Evolutionary conservation across 2,113 vertebrate species (phyloP).

Genomic region (Suricata suricatta): DNA sequence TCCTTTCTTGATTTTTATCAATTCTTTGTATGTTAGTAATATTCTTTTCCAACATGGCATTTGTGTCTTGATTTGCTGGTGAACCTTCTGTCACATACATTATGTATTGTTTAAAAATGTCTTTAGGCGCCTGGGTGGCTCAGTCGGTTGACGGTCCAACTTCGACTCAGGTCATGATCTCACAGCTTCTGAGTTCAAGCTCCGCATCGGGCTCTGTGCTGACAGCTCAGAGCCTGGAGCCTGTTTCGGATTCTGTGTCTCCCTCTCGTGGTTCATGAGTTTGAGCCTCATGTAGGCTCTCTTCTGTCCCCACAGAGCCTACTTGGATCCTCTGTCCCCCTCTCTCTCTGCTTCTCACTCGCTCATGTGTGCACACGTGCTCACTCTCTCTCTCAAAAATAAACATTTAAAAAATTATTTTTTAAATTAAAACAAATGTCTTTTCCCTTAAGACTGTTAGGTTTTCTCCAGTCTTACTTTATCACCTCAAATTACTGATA

Average conservation of each 20-base stretch:
- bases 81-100: not conserved
- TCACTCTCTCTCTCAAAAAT: not conserved
- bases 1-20: not conserved
- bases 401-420: not conserved
- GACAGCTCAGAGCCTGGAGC: not conserved
- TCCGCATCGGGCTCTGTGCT: not conserved
- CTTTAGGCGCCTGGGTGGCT: not conserved
- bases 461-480: not conserved
- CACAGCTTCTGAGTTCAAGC: too few relatives aligned
- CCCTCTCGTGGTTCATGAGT: too few relatives aligned
- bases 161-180: not conserved
- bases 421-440: not conserved
- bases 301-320: too few relatives aligned
- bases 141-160: not conserved
- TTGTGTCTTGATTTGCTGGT: constrained; percentile 22
- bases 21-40: not conserved
- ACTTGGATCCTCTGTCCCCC: too few relatives aligned
- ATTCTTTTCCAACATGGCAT: not conserved
- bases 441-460: not conserved
- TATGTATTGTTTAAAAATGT: constrained; percentile 42
- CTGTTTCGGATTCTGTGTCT: too few relatives aligned
- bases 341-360: not conserved
- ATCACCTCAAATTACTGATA: not conserved
- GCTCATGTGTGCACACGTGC: not conserved
- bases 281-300: too few relatives aligned